Conservation (phyloP, 2,113 vertebrate species). For the Cyanoderma ruficeps region DNA sequence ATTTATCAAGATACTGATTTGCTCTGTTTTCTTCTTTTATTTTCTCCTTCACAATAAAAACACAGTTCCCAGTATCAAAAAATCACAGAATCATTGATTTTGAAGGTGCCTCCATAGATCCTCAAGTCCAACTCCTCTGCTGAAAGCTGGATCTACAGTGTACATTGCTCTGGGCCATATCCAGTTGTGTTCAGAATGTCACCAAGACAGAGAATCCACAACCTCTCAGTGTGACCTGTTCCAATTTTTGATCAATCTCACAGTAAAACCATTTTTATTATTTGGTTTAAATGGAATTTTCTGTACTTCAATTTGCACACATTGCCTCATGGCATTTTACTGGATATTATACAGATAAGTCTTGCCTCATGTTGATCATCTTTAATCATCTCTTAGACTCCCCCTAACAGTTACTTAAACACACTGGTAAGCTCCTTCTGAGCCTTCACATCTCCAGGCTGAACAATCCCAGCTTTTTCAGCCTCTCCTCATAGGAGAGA, state of each 20-base stretch:
- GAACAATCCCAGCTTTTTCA: background rate
- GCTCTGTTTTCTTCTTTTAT: background rate
- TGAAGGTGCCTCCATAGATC: background rate
- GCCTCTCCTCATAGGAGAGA: background rate
- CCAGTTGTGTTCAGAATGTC: background rate
- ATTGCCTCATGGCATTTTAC: background rate
- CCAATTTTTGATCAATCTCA: background rate
- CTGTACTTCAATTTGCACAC: background rate
- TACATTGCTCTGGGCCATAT: background rate
- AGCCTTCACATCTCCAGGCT: background rate
- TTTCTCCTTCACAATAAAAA: background rate
- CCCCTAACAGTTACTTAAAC: background rate
- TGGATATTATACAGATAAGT: background rate
- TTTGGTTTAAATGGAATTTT: background rate
- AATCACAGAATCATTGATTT: background rate
- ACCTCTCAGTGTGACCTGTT: background rate
- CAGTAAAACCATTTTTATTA: background rate
- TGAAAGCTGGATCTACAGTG: background rate
- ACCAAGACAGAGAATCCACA: background rate
- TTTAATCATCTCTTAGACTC: background rate
- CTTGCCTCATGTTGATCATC: background rate
- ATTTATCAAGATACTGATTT: background rate
- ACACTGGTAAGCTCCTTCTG: background rate
- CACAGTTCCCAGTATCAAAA: background rate
- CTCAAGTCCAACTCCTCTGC: background rate